phyloP scores from a whole-genome alignment of 37 sponge, comb jelly and placozoan species.

The Dysidea cf. avara region DNA sequence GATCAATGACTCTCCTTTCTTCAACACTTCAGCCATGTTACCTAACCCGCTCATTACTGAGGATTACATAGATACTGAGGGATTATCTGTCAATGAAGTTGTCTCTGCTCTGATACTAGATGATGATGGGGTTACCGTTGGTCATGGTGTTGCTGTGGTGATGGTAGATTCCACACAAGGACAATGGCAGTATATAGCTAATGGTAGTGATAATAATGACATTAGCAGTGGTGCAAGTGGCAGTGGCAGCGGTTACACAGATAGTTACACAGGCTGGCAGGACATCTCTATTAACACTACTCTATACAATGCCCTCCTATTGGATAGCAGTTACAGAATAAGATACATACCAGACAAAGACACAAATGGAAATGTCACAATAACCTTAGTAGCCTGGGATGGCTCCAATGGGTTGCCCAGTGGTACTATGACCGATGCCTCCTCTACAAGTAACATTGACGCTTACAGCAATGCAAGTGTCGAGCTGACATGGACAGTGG shows the following conservation, averaged over 20 bases:
- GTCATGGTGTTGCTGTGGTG: slow-evolving; percentile 67
- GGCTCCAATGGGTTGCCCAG: slow-evolving; percentile 29
- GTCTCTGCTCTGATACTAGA: slow-evolving; percentile 58
- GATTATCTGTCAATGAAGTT: slow-evolving; percentile 35
- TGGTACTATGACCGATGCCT: slow-evolving; percentile 56
- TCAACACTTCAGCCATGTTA: slow-evolving; percentile 27
- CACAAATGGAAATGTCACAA: slow-evolving; percentile 36
- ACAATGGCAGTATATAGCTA: slow-evolving; percentile 50
- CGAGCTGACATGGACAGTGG: slow-evolving; percentile 38
- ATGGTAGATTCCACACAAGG: slow-evolving; percentile 41
- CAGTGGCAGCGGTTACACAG: slow-evolving; percentile 18
- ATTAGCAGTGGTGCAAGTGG: slow-evolving; percentile 19
- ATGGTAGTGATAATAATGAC: slow-evolving; percentile 6
- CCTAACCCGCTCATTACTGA: slow-evolving; percentile 57
- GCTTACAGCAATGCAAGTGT: slow-evolving; percentile 61
- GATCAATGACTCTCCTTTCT: slow-evolving; percentile 88
- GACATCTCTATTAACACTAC: neutral
- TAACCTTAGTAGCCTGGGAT: slow-evolving; percentile 79
- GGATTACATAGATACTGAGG: slow-evolving; percentile 57
- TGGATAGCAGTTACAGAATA: slow-evolving; percentile 18
- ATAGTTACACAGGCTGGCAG: slow-evolving; percentile 64
- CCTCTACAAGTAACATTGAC: slow-evolving; percentile 50
- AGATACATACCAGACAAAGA: slow-evolving; percentile 66
- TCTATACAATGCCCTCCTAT: slow-evolving; percentile 40
- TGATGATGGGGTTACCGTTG: slow-evolving; percentile 55